Percentiles rank a stretch among this genome's conserved stretches.
Evolutionary conservation across 2,113 vertebrate genomes (phyloP).

Genomic region (Sitta europaea): DNA sequence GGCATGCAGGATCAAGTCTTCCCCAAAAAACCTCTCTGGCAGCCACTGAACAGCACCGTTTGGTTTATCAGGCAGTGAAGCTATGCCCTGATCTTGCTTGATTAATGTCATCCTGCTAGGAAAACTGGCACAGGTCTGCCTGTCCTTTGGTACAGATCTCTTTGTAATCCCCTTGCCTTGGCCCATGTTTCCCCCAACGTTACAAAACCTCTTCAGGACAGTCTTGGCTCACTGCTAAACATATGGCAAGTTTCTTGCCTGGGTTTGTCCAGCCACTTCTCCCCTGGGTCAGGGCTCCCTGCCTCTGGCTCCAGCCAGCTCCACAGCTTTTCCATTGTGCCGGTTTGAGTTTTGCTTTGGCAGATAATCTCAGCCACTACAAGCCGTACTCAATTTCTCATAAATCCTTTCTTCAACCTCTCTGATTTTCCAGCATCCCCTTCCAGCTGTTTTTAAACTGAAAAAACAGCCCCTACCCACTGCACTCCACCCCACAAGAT

Average conservation of each 20-base stretch:
- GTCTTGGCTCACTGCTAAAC: not conserved
- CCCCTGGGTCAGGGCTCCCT: not conserved
- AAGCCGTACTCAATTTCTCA: not conserved
- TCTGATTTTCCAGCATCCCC: slow-evolving; percentile 9
- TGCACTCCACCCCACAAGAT: not conserved
- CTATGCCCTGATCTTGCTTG: not conserved
- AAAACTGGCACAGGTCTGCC: not conserved
- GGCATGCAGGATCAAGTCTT: slow-evolving; percentile 23
- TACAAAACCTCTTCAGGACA: not conserved
- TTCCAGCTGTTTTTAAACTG: not conserved
- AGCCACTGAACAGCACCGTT: not conserved
- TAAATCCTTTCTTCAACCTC: not conserved
- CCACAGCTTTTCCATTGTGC: not conserved
- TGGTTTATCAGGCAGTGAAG: not conserved
- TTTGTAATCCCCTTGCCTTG: not conserved
- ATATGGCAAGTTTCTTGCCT: not conserved
- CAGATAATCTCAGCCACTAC: not conserved
- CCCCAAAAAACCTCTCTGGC: not conserved
- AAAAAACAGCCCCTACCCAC: not conserved
- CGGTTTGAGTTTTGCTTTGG: not conserved
- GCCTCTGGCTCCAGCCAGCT: not conserved
- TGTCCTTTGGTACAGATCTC: not conserved
- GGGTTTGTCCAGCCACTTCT: not conserved
- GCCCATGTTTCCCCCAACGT: not conserved
- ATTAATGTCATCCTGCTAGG: not conserved